These are phyloP conservation scores for Mus spicilegus DNA, from an alignment of 2,113 vertebrate genomes.

Conservation along the genomic window DNA sequence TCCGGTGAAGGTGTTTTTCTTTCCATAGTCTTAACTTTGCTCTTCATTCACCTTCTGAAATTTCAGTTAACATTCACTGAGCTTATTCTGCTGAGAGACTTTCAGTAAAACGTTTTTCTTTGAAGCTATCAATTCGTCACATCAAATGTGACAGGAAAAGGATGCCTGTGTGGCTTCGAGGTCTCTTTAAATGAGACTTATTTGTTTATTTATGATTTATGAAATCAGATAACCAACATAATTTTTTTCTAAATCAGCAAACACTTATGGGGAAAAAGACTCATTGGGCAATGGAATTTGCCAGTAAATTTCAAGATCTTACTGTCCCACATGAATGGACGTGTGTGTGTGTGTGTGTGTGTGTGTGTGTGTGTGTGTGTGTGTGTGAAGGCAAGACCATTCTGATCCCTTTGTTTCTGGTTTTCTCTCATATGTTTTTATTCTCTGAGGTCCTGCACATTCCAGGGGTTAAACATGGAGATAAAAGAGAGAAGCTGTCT, in stretches of 20 bases:
- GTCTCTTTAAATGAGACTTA: constrained; percentile 42
- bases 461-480: constrained; percentile 67
- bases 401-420: constrained; percentile 51
- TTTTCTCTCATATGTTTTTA: constrained; percentile 29
- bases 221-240: constrained; percentile 1
- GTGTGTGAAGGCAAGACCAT: not conserved
- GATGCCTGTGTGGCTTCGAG: not conserved
- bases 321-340: not conserved
- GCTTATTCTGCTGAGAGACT: constrained; percentile 15
- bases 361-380: not conserved
- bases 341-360: constrained; percentile 29
- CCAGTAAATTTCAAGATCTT: constrained; percentile 43
- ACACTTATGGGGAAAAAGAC: constrained; percentile 5
- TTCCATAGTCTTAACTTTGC: constrained; percentile 33
- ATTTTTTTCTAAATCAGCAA: constrained; percentile 49
- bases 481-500: constrained; percentile 24
- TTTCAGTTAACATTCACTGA: constrained; percentile 44
- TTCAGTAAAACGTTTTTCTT: constrained; percentile 57
- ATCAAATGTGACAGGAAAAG: constrained; percentile 54
- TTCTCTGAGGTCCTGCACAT: constrained; percentile 28
- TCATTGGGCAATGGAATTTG: constrained; percentile 52
- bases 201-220: constrained; percentile 41
- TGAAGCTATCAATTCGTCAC: constrained; percentile 60
- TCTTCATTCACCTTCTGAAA: constrained; percentile 58
- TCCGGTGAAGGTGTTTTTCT: constrained; percentile 35